Conservation (phyloP, 1,140 invertebrate genomes). For the Lanistes nyassanus region DNA sequence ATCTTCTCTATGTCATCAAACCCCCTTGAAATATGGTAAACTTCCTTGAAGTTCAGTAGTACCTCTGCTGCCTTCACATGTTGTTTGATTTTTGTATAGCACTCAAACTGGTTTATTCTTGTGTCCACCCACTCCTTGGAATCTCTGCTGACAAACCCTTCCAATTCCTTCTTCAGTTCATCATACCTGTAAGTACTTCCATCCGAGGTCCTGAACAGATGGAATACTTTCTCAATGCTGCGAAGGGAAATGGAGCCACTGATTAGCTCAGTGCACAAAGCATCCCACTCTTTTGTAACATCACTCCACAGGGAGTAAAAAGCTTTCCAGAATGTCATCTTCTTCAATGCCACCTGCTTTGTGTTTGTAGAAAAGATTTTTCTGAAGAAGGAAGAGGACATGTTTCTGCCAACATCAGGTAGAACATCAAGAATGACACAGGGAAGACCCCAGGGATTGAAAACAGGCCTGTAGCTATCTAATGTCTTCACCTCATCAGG, state of each 20-base stretch:
- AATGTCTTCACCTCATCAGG: background rate
- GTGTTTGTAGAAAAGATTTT: background rate
- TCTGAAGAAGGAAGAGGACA: background rate
- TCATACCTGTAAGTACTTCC: background rate
- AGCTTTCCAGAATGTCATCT: background rate
- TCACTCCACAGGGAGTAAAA: constrained; percentile 9
- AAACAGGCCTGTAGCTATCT: background rate
- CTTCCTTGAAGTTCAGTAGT: constrained; percentile 39
- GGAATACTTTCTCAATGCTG: background rate
- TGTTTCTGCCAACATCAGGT: background rate
- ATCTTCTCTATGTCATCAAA: constrained; percentile 36
- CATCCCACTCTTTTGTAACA: background rate
- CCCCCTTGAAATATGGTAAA: constrained; percentile 33
- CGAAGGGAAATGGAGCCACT: constrained; percentile 7
- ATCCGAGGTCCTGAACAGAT: background rate
- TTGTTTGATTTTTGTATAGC: constrained; percentile 31
- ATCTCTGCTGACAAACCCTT: background rate
- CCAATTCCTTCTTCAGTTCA: background rate
- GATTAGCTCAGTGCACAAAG: background rate
- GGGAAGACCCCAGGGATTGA: constrained; percentile 12
- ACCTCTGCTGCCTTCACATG: constrained; percentile 35
- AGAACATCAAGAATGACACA: background rate
- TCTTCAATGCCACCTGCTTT: background rate
- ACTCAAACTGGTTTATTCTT: constrained; percentile 36
- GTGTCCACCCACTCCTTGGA: constrained; percentile 26